Evolutionary conservation across 64 coral and sea anemone genomes (phyloP).

Genomic region (Actinia equina): DNA sequence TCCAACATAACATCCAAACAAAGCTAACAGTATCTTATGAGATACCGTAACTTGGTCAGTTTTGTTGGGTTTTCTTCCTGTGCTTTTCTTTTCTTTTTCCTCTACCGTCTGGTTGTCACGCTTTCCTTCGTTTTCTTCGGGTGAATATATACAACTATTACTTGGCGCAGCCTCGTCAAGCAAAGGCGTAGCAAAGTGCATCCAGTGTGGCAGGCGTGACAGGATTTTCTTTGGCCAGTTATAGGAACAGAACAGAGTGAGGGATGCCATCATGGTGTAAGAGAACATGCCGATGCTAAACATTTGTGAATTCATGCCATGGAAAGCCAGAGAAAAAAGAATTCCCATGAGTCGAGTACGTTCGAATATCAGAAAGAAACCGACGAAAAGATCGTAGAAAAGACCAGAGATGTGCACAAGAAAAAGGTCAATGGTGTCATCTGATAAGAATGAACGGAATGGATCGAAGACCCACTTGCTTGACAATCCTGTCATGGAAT

Average conservation of each 20-base stretch:
- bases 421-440: conserved; percentile 70
- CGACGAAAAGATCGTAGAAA: conserved; percentile 70
- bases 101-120: neutral
- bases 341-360: conserved; percentile 85
- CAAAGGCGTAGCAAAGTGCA: conserved; percentile 50
- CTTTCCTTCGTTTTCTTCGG: neutral
- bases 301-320: conserved; percentile 99
- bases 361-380: conserved; percentile 80
- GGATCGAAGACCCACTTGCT: conserved; percentile 94
- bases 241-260: conserved; percentile 67
- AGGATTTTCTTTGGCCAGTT: conserved; percentile 88
- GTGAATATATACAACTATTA: conserved; percentile 46
- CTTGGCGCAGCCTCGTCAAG: conserved; percentile 39
- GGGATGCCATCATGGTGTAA: conserved; percentile 85
- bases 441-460: conserved; percentile 64
- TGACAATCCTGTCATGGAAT: conserved; percentile 94
- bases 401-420: conserved; percentile 91
- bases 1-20: conserved; percentile 42
- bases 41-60: neutral
- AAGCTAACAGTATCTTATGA: conserved; percentile 49
- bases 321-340: conserved; percentile 75
- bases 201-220: conserved; percentile 36
- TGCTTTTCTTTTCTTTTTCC: neutral
- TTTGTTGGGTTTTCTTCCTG: neutral
- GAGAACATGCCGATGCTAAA: conserved; percentile 98